Base-by-base conservation (phyloP, 2,797 vertebrate genomes). In the Leptodactylus fallax region DNA sequence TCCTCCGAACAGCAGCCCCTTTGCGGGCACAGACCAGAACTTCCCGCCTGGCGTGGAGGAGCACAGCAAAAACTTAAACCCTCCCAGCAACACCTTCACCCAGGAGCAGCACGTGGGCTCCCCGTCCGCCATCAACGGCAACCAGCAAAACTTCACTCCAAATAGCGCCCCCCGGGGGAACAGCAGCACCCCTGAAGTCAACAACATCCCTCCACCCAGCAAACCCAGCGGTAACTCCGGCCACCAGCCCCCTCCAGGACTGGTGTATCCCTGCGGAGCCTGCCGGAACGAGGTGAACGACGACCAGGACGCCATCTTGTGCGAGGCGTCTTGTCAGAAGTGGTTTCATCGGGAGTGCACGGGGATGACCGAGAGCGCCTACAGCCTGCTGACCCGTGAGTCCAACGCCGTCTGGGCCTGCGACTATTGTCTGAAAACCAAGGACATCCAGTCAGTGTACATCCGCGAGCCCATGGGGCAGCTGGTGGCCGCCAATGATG, bases 271-370 rank as follows among this genome's bases (percentile, higher is more conserved):
- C 0, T 99, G 98, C 0, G 98, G 98, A 45, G 96, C 97, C 36
- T 99, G 98, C 79, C 93, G 97, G 90, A 97, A 96, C 0, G 98
- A 99, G 91, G 98, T 99, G 25, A 97, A 98, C 0, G 97, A 99
- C 0, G 98, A 99, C 93, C 98, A 99, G 92, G 98, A 99, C 0
- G 98, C 98, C 92, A 99, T 99, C 82, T 92, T 99, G 87, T 99
- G 98, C 0, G 98, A 99, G 92, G 98, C 98, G 0, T 99, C 98
- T 0, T 99, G 98, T 92, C 98, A 99, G 88, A 97, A 98, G 90
- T 99, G 98, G 98, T 99, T 98, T 92, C 98, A 99, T 91, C 97
- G 98, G 0, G 98, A 99, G 90, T 99, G 98, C 94, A 99, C 98
- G 0, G 98, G 98, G 61, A 96, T 99, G 93, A 99, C 98, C 0